Base-by-base conservation (phyloP, 2,113 vertebrate species). In the Neogobius melanostomus region DNA sequence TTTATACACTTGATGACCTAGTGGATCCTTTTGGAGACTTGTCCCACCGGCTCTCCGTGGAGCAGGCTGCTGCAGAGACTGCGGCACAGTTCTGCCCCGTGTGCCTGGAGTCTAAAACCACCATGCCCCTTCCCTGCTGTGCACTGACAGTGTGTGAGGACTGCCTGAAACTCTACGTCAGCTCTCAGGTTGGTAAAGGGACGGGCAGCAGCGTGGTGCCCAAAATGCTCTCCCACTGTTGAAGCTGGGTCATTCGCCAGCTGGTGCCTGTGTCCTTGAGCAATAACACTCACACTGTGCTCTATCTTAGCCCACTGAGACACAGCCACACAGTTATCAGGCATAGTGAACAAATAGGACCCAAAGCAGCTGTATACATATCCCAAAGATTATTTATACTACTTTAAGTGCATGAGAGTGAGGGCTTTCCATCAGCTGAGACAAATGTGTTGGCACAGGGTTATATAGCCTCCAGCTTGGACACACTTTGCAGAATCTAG, bases 61-160 rank as follows among this genome's bases (percentile, higher is more conserved):
- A 48, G 8, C 71, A 71, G 74, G 79, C 54, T 64, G 77, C 8
- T 0, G 68, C 28, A 2, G 76, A 69, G 28, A 49, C 57, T 5
- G n/a, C 50, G 44, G 1, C 64, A 57, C 68, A 65, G 71, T 92
- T 91, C 75, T 99, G 98, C 89, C 95, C 96, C 71, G 95, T 99
- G 88, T 99, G 98, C 88, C 90, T 99, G 85, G 95, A 97, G 75
- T 89, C 92, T 66, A 95, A 95, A 85, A 88, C 93, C 75, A 95
- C 95, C 91, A 92, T 93, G 77, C 95, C 95, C 28, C 82, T 98
- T 78, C 92, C 94, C 71, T 99, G 97, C 91, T 99, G 98, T 92
- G 94, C 93, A 88, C 97, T 94, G 89, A 91, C 94, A n/a, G 95
- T 98, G 81, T 99, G 98, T 76, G 95, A 95, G 60, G 97, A 97